Evolutionary conservation across 1,140 invertebrate species (phyloP).

Genomic region (Steinernema khuongi): DNA sequence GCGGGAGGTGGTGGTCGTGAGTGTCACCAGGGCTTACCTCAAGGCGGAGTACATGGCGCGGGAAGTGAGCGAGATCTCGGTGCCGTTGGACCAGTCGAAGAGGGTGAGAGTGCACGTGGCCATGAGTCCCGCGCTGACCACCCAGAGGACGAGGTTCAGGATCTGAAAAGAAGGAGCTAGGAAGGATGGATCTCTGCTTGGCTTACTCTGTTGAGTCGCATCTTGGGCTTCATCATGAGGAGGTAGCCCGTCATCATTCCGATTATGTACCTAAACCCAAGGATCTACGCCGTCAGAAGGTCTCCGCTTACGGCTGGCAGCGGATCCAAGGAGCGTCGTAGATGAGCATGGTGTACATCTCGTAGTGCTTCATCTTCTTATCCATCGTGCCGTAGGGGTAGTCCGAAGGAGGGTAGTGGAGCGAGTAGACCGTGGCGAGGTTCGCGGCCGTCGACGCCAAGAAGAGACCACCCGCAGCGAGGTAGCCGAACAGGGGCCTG

Average conservation of each 20-base stretch:
- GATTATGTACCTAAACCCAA: too few relatives aligned
- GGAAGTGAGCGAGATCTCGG: constrained; percentile 68
- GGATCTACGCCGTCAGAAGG: too few relatives aligned
- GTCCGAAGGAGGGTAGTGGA: constrained; percentile 19
- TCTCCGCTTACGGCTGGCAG: background rate
- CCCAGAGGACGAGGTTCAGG: constrained; percentile 4
- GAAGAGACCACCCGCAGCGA: background rate
- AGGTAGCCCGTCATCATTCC: constrained; percentile 25
- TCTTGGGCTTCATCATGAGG: constrained; percentile 9
- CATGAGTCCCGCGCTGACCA: constrained; percentile 20
- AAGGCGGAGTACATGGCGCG: background rate
- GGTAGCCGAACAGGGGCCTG: constrained; percentile 17
- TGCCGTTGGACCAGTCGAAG: constrained; percentile 15
- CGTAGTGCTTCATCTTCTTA: constrained; percentile 12
- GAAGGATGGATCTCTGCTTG: background rate
- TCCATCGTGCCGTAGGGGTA: background rate
- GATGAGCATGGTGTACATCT: constrained; percentile 19
- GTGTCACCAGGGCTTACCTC: too few relatives aligned
- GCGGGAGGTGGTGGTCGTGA: too few relatives aligned
- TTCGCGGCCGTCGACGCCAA: constrained; percentile 12
- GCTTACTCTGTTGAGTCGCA: constrained; percentile 10
- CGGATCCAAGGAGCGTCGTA: constrained; percentile 23
- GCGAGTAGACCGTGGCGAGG: constrained; percentile 5
- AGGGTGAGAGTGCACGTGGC: background rate
- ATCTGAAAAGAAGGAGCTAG: constrained; percentile 18